phyloP scores from a whole-genome alignment of 53 echinoderm and acorn worm genomes.

The Mesocentrotus franciscanus region DNA sequence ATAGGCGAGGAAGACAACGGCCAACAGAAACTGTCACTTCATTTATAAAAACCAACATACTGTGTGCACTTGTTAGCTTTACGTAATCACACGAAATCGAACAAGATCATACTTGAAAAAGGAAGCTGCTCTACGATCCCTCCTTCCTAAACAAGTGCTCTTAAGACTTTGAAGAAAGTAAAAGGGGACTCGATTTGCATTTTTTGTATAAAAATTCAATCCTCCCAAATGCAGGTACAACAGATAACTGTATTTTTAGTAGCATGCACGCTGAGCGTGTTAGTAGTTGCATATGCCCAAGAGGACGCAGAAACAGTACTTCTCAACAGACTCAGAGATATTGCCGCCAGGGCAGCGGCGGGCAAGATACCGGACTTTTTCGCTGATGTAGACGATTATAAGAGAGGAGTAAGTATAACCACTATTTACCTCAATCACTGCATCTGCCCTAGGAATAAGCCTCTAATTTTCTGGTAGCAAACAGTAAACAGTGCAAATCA shows the following conservation, averaged over 20 bases:
- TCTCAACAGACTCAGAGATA: neutral
- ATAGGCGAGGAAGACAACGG: neutral
- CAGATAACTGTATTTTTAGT: constrained; percentile 53
- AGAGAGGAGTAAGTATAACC: constrained; percentile 44
- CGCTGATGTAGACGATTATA: constrained; percentile 46
- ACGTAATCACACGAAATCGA: neutral
- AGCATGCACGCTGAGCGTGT: constrained; percentile 46
- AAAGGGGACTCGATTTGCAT: neutral
- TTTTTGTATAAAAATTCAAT: constrained; percentile 15
- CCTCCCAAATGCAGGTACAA: constrained; percentile 49
- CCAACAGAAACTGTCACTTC: constrained; percentile 15
- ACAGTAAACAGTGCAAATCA: too few relatives aligned
- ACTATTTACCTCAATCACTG: neutral
- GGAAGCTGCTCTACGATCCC: neutral
- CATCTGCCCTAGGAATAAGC: neutral
- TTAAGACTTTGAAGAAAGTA: constrained; percentile 3
- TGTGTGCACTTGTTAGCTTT: neutral
- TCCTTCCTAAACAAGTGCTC: constrained; percentile 45
- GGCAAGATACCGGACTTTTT: constrained; percentile 14
- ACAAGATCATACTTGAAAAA: neutral
- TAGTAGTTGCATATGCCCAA: constrained; percentile 43
- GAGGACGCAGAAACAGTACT: constrained; percentile 11
- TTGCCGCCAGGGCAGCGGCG: constrained; percentile 14
- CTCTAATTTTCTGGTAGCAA: too few relatives aligned
- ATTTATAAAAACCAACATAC: neutral